A percentile compares a stretch with the other conserved stretches of the same genome.
phyloP scores from a whole-genome alignment of 2,888 invertebrate genomes.

The Odontocolon sp. region DNA sequence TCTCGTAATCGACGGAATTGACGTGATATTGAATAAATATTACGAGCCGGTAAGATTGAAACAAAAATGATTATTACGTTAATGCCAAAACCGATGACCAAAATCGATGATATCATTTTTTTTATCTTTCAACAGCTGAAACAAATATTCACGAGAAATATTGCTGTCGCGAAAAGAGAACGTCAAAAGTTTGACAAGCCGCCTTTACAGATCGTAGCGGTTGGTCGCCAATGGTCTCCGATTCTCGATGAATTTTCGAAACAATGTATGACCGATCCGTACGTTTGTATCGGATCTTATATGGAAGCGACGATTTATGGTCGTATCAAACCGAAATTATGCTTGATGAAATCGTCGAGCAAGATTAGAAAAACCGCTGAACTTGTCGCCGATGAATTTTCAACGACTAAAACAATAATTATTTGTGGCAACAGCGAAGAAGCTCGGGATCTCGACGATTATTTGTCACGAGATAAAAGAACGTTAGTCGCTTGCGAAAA shows the following conservation, averaged over 20 bases:
- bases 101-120: background rate
- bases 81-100: conserved; percentile 59
- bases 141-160: conserved; percentile 50
- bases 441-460: conserved; percentile 81
- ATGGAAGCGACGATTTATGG: conserved; percentile 90
- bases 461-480: conserved; percentile 73
- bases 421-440: conserved; percentile 83
- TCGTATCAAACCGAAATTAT: conserved; percentile 81
- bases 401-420: conserved; percentile 83
- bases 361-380: conserved; percentile 83
- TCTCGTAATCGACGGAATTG: conserved; percentile 88
- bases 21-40: conserved; percentile 84
- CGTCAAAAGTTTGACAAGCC: conserved; percentile 51
- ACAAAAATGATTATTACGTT: background rate
- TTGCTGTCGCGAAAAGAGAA: conserved; percentile 54
- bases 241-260: conserved; percentile 83
- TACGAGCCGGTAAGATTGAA: conserved; percentile 71
- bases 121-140: conserved; percentile 30
- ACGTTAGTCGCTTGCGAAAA: conserved; percentile 74
- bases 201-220: conserved; percentile 83
- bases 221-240: conserved; percentile 86
- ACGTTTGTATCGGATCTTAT: conserved; percentile 87
- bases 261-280: conserved; percentile 83
- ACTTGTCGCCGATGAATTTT: conserved; percentile 81
- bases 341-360: conserved; percentile 78